Conservation (phyloP, 2,113 vertebrate species). For the Oryzias celebensis region DNA sequence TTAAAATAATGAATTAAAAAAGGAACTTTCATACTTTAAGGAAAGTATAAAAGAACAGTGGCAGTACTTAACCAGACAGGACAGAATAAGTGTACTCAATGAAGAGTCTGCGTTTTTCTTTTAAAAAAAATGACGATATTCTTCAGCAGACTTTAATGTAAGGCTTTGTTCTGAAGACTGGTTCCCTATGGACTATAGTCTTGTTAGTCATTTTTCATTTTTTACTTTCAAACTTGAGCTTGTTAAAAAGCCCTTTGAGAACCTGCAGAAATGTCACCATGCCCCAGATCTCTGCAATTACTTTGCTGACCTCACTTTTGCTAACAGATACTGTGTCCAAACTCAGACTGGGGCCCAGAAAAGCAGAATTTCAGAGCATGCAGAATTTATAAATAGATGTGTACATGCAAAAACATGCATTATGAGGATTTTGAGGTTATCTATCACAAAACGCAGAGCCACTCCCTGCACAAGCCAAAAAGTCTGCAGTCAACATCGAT, state of each 20-base stretch:
- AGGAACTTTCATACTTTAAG: too few species aligned
- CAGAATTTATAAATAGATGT: background rate
- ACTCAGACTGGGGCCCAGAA: background rate
- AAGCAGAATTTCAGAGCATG: background rate
- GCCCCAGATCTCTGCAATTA: background rate
- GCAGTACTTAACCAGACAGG: too few species aligned
- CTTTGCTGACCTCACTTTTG: background rate
- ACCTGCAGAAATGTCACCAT: background rate
- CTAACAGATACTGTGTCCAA: background rate
- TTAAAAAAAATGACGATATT: too few species aligned
- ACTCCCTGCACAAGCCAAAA: background rate
- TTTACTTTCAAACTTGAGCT: slow-evolving; percentile 4
- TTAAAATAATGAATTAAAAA: too few species aligned
- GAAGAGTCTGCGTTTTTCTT: too few species aligned
- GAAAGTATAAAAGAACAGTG: too few species aligned
- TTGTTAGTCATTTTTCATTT: background rate
- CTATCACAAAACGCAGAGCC: too few species aligned
- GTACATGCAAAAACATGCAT: background rate
- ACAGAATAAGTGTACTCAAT: too few species aligned
- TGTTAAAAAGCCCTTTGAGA: background rate
- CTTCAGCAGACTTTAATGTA: too few species aligned
- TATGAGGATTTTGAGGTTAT: background rate
- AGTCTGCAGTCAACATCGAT: slow-evolving; percentile 28
- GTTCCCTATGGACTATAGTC: too few species aligned
- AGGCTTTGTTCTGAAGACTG: too few species aligned